phyloP scores from a whole-genome alignment of 1,140 invertebrate genomes.

The Thalassaphorura encarpata region DNA sequence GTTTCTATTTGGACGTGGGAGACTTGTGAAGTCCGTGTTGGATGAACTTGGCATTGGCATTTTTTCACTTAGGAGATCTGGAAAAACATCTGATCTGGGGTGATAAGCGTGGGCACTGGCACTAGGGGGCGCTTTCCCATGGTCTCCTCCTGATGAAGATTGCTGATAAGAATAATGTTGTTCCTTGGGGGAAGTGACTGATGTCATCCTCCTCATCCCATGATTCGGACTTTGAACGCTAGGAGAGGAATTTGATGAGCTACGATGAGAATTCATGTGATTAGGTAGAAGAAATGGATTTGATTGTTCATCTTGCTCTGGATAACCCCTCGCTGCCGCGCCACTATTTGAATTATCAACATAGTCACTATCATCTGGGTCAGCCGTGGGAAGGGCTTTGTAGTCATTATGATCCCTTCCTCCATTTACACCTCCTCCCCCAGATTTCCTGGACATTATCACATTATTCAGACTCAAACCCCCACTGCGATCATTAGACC shows the following conservation, averaged over 20 bases:
- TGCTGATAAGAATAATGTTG: no score
- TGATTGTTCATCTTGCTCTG: neutral
- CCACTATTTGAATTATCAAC: conserved; percentile 8
- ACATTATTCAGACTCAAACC: neutral
- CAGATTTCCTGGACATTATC: conserved; percentile 35
- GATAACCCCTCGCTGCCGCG: neutral
- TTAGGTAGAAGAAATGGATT: neutral
- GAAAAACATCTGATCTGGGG: no score
- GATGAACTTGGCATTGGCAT: conserved; percentile 16
- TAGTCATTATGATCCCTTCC: conserved; percentile 6
- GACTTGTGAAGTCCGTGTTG: conserved; percentile 17
- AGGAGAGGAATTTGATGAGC: conserved; percentile 5
- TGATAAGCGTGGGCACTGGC: no score
- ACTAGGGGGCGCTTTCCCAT: no score
- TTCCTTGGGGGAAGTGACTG: no score
- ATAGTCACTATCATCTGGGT: conserved; percentile 16
- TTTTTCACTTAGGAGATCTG: conserved; percentile 24
- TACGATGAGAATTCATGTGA: no score
- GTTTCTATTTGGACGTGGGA: conserved; percentile 18
- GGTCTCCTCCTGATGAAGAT: no score
- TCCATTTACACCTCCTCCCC: conserved; percentile 31
- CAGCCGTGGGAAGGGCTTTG: conserved; percentile 23
- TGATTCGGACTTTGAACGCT: no score
- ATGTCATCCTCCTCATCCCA: no score
- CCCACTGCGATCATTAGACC: neutral